These are phyloP conservation scores for Parazoanthus darwini DNA, from an alignment of 92 coral and sea anemone species.

Conservation along the genomic window DNA sequence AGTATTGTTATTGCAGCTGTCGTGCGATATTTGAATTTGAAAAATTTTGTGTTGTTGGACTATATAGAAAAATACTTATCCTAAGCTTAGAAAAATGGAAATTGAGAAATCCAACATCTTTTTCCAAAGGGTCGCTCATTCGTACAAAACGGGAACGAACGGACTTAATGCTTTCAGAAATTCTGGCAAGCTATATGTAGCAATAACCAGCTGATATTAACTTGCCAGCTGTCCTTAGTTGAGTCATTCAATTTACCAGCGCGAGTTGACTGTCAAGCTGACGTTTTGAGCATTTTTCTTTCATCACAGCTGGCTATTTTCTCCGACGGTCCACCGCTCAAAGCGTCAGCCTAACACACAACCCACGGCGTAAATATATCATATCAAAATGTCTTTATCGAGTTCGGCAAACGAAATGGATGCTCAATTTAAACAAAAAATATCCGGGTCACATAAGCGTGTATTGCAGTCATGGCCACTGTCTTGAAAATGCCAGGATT, in stretches of 20 bases:
- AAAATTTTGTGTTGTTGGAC: not conserved
- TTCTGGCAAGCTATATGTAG: not conserved
- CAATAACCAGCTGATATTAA: not conserved
- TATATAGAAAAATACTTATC: slow-evolving; percentile 28
- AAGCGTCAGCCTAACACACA: no score
- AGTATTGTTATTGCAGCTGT: not conserved
- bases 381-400: no score
- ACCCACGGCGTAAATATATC: no score
- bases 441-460: no score
- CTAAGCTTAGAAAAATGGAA: slow-evolving; percentile 5
- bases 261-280: not conserved
- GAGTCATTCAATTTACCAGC: no score
- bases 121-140: not conserved
- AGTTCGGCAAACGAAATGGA: no score
- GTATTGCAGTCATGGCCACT: no score
- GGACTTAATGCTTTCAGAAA: not conserved
- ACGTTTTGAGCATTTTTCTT: not conserved
- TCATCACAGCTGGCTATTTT: no score
- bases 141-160: no score
- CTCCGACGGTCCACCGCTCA: no score
- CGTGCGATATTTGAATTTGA: not conserved
- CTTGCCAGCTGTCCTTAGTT: not conserved
- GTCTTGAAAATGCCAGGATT: no score
- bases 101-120: not conserved
- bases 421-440: no score